Base-by-base conservation (phyloP, 2,888 invertebrate genomes). In the Dryococelus australis region DNA sequence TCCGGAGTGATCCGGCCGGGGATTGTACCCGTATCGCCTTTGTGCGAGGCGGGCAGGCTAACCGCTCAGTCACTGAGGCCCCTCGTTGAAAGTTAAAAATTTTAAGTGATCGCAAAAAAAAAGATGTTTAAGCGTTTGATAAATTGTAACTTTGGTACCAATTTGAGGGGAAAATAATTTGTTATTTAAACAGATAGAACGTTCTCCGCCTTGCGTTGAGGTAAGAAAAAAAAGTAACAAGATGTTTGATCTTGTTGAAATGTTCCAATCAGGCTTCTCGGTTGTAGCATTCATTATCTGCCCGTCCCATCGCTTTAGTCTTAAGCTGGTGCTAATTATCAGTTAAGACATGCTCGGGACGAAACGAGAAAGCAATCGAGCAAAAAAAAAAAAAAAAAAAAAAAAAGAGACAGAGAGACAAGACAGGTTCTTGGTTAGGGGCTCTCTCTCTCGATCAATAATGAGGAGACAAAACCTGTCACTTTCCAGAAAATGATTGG, bases 401-500 rank as follows among this genome's bases (percentile, higher is more conserved):
- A 51, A 51, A 51, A 51, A 20, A 51, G 51, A 51, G 51, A 51
- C 51, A n/a, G n/a, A n/a, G n/a, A n/a, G n/a, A n/a, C 51, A 20
- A 51, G n/a, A n/a, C 65, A 10, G 47, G 24, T 65, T 65, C 16
- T 65, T 24, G n/a, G 65, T 24, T 20, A 35, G 35, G 65, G 65
- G 47, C n/a, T n/a, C n/a, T 47, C 16, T 16, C 65, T 35, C n/a
- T 24, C 83, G 28, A 83, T 83, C 43, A 83, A 83, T 83, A 83
- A 83, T 83, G 83, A 83, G 28, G 8, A 43, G 43, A 83, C 28
- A 83, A 83, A 35, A 83, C 83, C 83, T 83, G 83, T 83, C 83
- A 28, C 16, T 83, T 83, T 83, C 24, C 20, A 83, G 83, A 83
- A 83, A 83, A 83, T 83, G 83, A 83, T 83, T 83, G 28, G 43